Evolutionary conservation across 2,113 vertebrate genomes (phyloP), one percentile per base, ranked within the genome.

Genomic region (Tachysurus fulvidraco): DNA sequence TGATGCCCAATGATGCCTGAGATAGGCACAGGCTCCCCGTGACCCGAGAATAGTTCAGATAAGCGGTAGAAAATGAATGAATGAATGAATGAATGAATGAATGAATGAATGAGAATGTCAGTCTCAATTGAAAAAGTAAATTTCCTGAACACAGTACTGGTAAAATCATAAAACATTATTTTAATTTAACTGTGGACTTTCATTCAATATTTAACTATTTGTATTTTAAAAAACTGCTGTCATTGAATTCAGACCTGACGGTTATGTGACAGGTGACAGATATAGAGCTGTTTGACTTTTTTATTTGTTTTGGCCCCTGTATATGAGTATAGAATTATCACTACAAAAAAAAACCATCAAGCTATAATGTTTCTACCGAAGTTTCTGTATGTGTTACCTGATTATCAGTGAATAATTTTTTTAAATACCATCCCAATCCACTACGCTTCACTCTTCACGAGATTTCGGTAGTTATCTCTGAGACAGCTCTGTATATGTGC

Each of bases 401-500:
- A n/a, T 36, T 79, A 36, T 57, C 28, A 57, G 12, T 23, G 0
- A 14, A 78, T 78, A 25, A n/a, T 19, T 8, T 54, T 50, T 78
- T 78, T 30, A 78, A 55, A 78, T 55, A 17, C 9, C 5, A 36
- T 19, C 23, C 28, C 16, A 79, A 36, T 55, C 54, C 9, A 36
- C n/a, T 30, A 9, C 8, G 8, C 52, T 57, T 79, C 28, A 57
- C 52, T 36, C 7, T 57, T 79, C 16, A 21, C 52, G 19, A 57
- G 28, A 78, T 55, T 55, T 54, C 67, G 82, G 46, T 86, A 65
- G 62, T 87, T 73, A 84, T 71, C 62, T n/a, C 50, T 71, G 78
- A 78, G 82, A 65, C 44, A n/a, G 30, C 28, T 85, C 19, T 79
- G 71, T 55, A 87, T 88, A 84, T 81, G 78, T 88, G 87, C 50